Conservation (phyloP, 2,797 vertebrate genomes). For the Glossophaga mutica region DNA sequence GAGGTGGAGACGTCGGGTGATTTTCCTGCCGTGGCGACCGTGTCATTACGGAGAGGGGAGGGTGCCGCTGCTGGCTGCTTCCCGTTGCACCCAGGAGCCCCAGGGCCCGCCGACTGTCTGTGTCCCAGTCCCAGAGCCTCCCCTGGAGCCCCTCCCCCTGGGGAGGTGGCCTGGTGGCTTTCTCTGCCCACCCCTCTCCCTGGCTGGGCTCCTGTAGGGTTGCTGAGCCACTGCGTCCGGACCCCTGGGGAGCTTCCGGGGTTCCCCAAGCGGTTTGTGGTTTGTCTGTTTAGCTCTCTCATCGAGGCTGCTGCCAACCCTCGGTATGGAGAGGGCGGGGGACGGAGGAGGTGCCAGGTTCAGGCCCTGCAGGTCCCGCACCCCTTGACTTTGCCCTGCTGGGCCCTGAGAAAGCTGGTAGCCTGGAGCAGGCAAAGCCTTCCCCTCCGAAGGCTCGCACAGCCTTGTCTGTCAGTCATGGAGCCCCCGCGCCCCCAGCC, state of each 20-base stretch:
- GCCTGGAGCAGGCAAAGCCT: too few species aligned
- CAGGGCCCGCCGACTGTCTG: not conserved
- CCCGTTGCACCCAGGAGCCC: not conserved
- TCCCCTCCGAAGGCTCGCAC: not conserved
- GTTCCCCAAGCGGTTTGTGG: not conserved
- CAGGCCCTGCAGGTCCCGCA: too few species aligned
- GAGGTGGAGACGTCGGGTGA: not conserved
- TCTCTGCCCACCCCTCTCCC: not conserved
- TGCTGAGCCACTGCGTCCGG: not conserved
- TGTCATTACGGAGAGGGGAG: constrained; percentile 29
- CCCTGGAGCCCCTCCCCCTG: not conserved
- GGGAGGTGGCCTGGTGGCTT: not conserved
- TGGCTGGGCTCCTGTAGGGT: not conserved
- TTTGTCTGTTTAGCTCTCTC: not conserved
- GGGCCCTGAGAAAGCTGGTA: not conserved
- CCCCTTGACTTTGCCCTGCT: not conserved
- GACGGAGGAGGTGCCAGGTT: not conserved
- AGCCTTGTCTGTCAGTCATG: not conserved
- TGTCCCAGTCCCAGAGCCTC: not conserved
- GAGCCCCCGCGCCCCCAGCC: not conserved
- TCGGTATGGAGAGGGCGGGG: not conserved
- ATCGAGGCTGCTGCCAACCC: not conserved
- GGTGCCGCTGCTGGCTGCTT: not conserved
- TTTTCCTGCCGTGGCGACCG: constrained; percentile 37
- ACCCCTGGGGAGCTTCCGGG: not conserved